Evolutionary conservation across 2,888 invertebrate genomes (phyloP).

Genomic region (Sarcophaga variegata): DNA sequence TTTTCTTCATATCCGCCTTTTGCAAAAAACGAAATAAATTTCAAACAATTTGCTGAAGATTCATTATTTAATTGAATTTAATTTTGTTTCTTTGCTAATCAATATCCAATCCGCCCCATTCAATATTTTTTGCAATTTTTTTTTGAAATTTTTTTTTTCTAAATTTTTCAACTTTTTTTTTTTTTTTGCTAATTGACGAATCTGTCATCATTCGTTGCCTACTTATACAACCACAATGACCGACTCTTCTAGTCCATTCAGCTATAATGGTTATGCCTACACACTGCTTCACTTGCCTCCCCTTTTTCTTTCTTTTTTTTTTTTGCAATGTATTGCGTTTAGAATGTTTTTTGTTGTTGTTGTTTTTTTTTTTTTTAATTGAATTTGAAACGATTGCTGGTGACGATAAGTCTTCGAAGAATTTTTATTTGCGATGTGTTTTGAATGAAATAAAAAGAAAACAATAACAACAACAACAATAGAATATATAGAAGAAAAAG

Average conservation of each 20-base stretch:
- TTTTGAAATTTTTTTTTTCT: too few relatives aligned
- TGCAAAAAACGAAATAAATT: neutral
- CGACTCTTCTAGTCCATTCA: neutral
- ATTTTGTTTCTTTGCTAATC: too few relatives aligned
- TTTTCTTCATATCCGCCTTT: too few relatives aligned
- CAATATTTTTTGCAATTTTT: too few relatives aligned
- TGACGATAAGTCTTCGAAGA: constrained; percentile 48
- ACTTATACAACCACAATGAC: neutral
- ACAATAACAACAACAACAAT: neutral
- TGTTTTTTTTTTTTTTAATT: constrained; percentile 1
- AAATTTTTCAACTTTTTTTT: too few relatives aligned
- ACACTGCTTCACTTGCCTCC: too few relatives aligned
- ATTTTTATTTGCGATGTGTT: constrained; percentile 23
- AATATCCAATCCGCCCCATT: neutral
- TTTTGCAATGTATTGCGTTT: neutral
- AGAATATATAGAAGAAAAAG: neutral
- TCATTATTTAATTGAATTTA: neutral
- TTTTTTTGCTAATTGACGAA: neutral
- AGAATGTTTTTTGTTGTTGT: neutral
- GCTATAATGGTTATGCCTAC: too few relatives aligned
- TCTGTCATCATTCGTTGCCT: neutral
- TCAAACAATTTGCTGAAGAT: too few relatives aligned
- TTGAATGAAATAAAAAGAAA: constrained; percentile 22
- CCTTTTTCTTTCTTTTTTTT: too few relatives aligned
- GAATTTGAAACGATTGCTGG: constrained; percentile 32